These are phyloP conservation scores for Drusus annulatus DNA, from an alignment of 1,140 invertebrate genomes.

Conservation along the genomic window DNA sequence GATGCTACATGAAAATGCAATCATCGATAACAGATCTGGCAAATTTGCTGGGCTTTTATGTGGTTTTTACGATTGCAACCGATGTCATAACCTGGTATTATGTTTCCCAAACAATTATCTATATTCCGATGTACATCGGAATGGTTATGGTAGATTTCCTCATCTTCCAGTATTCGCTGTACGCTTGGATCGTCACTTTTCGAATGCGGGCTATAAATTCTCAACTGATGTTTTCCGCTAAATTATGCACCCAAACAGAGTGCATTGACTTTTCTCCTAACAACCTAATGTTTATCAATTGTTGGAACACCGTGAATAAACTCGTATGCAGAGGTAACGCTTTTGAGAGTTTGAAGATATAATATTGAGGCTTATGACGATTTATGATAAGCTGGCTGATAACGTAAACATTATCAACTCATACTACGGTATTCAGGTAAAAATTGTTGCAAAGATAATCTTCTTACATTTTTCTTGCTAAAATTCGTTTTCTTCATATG, in stretches of 20 bases:
- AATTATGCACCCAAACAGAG: background rate
- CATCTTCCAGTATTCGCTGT: background rate
- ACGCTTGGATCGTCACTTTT: background rate
- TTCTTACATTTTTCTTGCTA: no score
- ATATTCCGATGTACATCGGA: background rate
- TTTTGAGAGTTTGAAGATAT: background rate
- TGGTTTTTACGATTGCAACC: background rate
- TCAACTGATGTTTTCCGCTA: background rate
- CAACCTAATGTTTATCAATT: background rate
- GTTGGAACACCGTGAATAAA: background rate
- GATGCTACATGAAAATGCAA: background rate
- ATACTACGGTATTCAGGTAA: constrained; percentile 4
- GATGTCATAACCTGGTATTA: background rate
- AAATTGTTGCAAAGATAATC: no score
- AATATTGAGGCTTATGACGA: background rate
- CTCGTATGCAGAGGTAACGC: background rate
- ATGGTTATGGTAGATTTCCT: background rate
- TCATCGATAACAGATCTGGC: no score
- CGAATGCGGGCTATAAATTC: background rate
- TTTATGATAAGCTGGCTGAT: constrained; percentile 22
- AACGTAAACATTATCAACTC: constrained; percentile 1
- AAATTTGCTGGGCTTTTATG: no score
- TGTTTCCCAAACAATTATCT: no score
- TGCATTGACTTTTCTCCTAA: background rate
- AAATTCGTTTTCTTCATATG: no score